phyloP scores from a whole-genome alignment of 2,797 vertebrate genomes.

The Nyctibius grandis region DNA sequence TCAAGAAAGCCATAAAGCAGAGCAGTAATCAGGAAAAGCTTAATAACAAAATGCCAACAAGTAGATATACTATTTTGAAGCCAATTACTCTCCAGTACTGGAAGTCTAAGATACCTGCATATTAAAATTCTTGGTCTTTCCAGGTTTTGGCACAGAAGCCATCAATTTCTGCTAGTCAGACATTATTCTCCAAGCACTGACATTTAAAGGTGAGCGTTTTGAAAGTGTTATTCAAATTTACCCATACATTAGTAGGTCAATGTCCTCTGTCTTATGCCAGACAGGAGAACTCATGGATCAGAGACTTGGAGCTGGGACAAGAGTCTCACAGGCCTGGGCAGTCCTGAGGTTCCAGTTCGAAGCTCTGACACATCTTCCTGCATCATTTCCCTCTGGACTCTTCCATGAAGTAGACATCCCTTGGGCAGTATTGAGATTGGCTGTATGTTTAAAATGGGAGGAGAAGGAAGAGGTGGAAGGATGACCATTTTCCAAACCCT shows the following conservation, averaged over 20 bases:
- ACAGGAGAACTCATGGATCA: background rate
- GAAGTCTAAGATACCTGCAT: background rate
- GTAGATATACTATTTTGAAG: background rate
- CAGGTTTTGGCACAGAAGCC: background rate
- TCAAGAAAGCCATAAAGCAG: slow-evolving; percentile 11
- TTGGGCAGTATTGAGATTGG: background rate
- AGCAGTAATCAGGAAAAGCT: background rate
- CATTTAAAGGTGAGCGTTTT: background rate
- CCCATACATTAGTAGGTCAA: background rate
- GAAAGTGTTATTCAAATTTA: background rate
- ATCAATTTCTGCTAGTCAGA: background rate
- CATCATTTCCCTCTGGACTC: background rate
- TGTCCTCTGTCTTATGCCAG: background rate
- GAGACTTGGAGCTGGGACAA: background rate
- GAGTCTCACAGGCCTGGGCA: background rate
- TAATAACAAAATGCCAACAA: background rate
- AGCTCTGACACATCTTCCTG: background rate
- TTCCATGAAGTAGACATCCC: background rate
- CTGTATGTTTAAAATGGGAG: background rate
- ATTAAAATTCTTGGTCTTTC: background rate
- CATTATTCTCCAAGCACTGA: background rate
- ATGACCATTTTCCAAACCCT: background rate
- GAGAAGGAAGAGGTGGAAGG: background rate
- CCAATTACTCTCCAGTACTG: background rate
- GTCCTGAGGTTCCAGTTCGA: background rate